Evolutionary conservation across 2,888 invertebrate genomes (phyloP), one percentile per base, ranked within the genome.

Genomic region (Perithous albicinctus): DNA sequence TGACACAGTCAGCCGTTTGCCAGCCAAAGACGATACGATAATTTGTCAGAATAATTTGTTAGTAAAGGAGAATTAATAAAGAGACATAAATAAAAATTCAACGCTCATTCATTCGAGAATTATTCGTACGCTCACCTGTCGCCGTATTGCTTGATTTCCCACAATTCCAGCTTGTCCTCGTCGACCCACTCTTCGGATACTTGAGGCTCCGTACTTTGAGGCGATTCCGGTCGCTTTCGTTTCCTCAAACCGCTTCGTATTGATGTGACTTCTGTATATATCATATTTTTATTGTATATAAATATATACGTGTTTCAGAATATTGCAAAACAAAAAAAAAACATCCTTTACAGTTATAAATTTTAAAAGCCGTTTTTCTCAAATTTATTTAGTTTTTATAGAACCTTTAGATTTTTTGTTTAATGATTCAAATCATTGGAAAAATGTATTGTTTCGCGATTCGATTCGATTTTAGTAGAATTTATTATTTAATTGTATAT

Each of bases 101-200:
- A 7, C 29, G n/a, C 29, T n/a, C 54, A 56, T 56, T 56, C 15
- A n/a, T 29, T 29, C 29, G 6, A 5, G 3, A 56, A 56, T 29
- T 3, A 12, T n/a, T n/a, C 26, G n/a, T 0, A 26, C 20, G 46
- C 93, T 86, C 94, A 96, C 95, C 95, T 96, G 92, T 98, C 98
- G 23, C 97, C 97, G 91, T 98, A 98, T 88, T 97, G 96, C 88
- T 97, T 97, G 80, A 99, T 98, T 93, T 99, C 99, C 99, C 99
- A 99, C 46, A 99, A 93, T 90, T 99, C 99, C 56, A 99, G 93
- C 91, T 97, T 97, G 86, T 98, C 98, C 93, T 99, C 99, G 86
- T 98, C 98, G 0, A 98, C 97, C 99, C 99, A 99, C 89, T 97
- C 97, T 93, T 99, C 99, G 0, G 96, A 95, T 10, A 99, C 97